Evolutionary conservation across 2,888 invertebrate species (phyloP).

Genomic region (Cheilosia variabilis): DNA sequence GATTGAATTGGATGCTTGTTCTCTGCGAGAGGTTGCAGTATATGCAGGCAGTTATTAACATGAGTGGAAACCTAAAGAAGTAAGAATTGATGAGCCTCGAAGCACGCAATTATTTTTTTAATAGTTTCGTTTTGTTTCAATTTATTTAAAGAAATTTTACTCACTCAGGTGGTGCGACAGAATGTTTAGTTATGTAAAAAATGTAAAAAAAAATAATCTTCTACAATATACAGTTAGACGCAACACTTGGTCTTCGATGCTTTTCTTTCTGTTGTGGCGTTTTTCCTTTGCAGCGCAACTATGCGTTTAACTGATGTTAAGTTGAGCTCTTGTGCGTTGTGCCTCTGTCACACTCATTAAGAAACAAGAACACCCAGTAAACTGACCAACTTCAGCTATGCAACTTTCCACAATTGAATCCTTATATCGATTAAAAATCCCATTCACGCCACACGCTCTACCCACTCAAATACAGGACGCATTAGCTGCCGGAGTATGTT

Average conservation of each 20-base stretch:
- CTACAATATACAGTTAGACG: no score
- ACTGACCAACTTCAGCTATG: background rate
- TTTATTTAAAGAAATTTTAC: no score
- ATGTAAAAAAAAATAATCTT: no score
- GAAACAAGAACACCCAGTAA: conserved; percentile 1
- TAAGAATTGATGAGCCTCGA: no score
- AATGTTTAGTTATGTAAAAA: no score
- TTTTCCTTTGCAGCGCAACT: background rate
- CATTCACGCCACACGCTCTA: conserved; percentile 14
- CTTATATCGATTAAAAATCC: conserved; percentile 22
- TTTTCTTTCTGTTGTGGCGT: no score
- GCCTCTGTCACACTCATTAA: background rate
- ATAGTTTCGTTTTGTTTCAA: no score
- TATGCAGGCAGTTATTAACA: no score
- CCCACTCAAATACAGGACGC: conserved; percentile 23
- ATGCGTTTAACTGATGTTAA: background rate
- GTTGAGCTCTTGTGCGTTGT: background rate
- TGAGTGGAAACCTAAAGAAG: background rate
- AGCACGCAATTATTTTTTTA: no score
- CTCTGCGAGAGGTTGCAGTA: background rate
- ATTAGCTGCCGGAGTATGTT: background rate
- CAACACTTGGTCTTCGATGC: no score
- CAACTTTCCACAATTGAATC: conserved; percentile 37
- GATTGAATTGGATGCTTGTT: conserved; percentile 50
- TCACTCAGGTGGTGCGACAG: no score